phyloP scores from a whole-genome alignment of 2,113 vertebrate genomes.

The Oreochromis aureus region DNA sequence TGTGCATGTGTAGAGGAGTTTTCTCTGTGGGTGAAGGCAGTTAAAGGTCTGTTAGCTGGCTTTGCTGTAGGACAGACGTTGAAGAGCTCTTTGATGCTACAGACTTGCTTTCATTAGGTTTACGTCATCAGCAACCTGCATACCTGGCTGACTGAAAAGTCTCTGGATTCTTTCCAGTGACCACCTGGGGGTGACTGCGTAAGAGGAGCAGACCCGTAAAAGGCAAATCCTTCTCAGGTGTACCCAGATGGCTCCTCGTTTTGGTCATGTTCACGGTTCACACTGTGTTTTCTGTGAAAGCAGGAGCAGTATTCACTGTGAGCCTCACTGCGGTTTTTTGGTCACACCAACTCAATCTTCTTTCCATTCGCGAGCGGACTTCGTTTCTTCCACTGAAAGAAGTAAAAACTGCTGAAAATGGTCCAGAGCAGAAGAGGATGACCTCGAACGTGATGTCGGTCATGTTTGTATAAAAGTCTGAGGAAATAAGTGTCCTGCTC shows the following conservation, averaged over 20 bases:
- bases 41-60: background rate
- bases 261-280: background rate
- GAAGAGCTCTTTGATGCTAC: background rate
- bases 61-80: background rate
- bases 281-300: background rate
- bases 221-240: too few species aligned
- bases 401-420: too few species aligned
- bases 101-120: background rate
- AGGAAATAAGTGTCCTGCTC: too few species aligned
- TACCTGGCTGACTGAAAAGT: background rate
- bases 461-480: background rate
- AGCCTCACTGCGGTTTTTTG: too few species aligned
- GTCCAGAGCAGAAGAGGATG: background rate
- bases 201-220: accelerated
- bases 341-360: too few species aligned
- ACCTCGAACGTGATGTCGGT: background rate
- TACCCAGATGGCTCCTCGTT: too few species aligned
- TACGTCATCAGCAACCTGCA: background rate
- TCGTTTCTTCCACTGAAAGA: too few species aligned
- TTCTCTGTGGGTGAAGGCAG: background rate
- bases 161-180: background rate
- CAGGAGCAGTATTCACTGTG: background rate
- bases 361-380: too few species aligned
- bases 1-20: background rate
- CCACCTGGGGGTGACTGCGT: background rate